A percentile compares a stretch with the other conserved stretches of the same genome.
phyloP scores from a whole-genome alignment of 2,113 vertebrate species.

The Indri indri region DNA sequence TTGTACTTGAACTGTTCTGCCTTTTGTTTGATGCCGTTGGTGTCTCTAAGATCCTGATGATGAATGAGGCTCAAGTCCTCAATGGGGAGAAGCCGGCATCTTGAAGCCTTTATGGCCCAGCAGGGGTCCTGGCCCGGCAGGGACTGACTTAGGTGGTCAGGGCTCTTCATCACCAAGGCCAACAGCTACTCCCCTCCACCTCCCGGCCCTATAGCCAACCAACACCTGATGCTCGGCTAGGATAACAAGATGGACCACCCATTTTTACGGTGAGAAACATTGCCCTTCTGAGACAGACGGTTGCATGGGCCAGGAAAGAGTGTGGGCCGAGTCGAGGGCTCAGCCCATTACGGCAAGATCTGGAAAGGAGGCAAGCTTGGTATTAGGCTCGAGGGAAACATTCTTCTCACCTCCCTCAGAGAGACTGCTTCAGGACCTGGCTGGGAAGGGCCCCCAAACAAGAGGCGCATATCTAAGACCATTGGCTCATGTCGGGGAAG shows the following conservation, averaged over 20 bases:
- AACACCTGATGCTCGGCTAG: background rate
- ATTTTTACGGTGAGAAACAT: conserved; percentile 55
- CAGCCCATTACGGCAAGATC: background rate
- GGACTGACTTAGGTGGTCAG: background rate
- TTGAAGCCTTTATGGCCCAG: background rate
- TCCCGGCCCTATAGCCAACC: background rate
- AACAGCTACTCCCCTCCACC: background rate
- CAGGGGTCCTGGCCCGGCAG: background rate
- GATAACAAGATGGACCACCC: conserved; percentile 59
- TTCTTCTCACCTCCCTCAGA: conserved; percentile 11
- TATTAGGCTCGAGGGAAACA: background rate
- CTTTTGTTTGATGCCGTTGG: background rate
- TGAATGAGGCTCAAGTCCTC: background rate
- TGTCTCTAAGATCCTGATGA: background rate
- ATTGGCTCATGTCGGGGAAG: background rate
- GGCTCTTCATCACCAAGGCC: background rate
- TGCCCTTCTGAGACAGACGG: conserved; percentile 26
- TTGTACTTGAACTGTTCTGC: background rate
- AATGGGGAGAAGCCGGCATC: background rate
- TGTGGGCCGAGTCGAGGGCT: background rate
- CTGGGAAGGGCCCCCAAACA: background rate
- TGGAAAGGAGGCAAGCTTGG: conserved; percentile 14
- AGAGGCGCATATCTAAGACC: background rate
- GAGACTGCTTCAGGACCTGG: background rate
- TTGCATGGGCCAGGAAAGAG: conserved; percentile 28